Base-by-base conservation (phyloP, 2,113 vertebrate genomes). In the Vombatus ursinus region DNA sequence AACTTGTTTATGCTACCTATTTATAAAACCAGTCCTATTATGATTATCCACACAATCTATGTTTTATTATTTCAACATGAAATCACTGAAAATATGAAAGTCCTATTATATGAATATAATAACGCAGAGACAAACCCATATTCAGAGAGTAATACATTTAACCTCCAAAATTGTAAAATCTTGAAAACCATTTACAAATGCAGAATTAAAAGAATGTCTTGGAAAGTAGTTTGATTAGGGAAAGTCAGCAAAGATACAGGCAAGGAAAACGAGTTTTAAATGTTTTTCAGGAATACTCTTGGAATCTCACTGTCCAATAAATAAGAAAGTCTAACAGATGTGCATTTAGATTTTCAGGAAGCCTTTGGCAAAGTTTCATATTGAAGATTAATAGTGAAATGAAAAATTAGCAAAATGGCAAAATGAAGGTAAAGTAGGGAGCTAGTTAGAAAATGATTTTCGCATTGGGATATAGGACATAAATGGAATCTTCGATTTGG, bases 401-500 rank as follows among this genome's bases (percentile, higher is more conserved):
- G n/a, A 84, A 84, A 84, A 7, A 5, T 84, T 84, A 84, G 37
- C n/a, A 84, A 48, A 91, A 54, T 26, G 22, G 26, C 68, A 23
- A 7, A 12, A 31, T 91, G n/a, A 54, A 24, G 11, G 91, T 49
- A 12, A 92, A 31, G 28, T 49, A 92, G 44, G 23, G 2, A 47
- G 26, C 53, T 7, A 3, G 37, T 47, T 25, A 61, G 84, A 94
- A 0, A 90, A 2, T 0, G 19, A 3, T 0, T 92, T 57, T 92
- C 7, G 3, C 68, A 84, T 84, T 84, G 68, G 68, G 68, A 8
- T 7, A 92, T 91, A 52, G 51, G 48, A 9, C 92, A 52, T 50
- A 84, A 52, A 44, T 51, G 57, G 84, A 94, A 91, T 49, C 90
- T 51, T 91, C 90, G n/a, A 28, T 92, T 97, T 50, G 14, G 51